Conservation (phyloP, 2,888 invertebrate species). For the Tortrix viridana region DNA sequence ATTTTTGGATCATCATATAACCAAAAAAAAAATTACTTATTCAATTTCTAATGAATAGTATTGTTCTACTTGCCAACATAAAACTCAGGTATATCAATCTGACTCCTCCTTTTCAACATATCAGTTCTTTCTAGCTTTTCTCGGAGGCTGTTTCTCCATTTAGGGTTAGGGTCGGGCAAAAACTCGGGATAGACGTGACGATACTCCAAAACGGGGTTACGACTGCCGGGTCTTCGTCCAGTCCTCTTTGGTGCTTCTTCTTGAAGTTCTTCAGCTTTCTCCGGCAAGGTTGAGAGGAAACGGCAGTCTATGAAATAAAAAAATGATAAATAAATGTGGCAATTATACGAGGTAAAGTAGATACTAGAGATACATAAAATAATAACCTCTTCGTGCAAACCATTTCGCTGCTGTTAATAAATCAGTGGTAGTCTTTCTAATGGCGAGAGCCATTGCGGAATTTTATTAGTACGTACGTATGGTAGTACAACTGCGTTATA, state of each 20-base stretch:
- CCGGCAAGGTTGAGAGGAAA: conserved; percentile 61
- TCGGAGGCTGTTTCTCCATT: conserved; percentile 90
- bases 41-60: background rate
- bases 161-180: conserved; percentile 92
- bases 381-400: conserved; percentile 72
- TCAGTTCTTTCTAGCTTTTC: conserved; percentile 96
- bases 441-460: conserved; percentile 61
- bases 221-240: conserved; percentile 48
- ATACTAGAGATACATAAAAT: conserved; percentile 15
- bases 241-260: conserved; percentile 46
- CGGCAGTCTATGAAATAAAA: conserved; percentile 59
- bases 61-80: conserved; percentile 92
- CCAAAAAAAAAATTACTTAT: no score
- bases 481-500: background rate
- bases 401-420: conserved; percentile 63
- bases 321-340: conserved; percentile 4
- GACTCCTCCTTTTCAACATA: conserved; percentile 92
- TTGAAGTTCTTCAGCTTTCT: conserved; percentile 50
- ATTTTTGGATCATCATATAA: no score
- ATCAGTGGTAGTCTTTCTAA: conserved; percentile 57
- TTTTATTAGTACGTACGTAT: background rate
- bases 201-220: conserved; percentile 79
- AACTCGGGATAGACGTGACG: conserved; percentile 95
- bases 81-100: conserved; percentile 97
- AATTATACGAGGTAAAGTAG: background rate